Evolutionary conservation across 2,888 invertebrate genomes (phyloP).

Genomic region (Phragmatobia fuliginosa): DNA sequence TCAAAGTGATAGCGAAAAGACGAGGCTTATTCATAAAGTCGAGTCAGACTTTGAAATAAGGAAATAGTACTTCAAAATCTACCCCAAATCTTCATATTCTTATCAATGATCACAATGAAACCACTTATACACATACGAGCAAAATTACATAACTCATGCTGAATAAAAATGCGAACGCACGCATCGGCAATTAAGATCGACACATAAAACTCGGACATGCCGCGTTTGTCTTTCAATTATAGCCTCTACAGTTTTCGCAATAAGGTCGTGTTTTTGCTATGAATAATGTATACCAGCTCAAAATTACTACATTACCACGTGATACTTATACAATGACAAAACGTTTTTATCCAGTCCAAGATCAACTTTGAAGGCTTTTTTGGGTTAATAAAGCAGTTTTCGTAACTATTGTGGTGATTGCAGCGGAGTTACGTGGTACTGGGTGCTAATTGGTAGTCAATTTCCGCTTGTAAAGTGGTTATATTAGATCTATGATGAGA

Average conservation of each 20-base stretch:
- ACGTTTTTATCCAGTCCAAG: conserved; percentile 61
- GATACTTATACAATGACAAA: conserved; percentile 46
- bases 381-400: conserved; percentile 42
- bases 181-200: conserved; percentile 51
- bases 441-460: conserved; percentile 28
- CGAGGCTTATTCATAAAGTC: not conserved
- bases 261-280: conserved; percentile 27
- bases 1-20: not conserved
- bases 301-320: conserved; percentile 50
- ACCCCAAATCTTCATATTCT: conserved; percentile 18
- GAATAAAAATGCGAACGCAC: conserved; percentile 52
- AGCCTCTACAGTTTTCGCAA: conserved; percentile 34
- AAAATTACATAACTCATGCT: conserved; percentile 36
- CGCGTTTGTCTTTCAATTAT: conserved; percentile 29
- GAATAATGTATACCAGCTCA: conserved; percentile 52
- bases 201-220: conserved; percentile 35
- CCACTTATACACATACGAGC: conserved; percentile 17
- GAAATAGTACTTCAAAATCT: conserved; percentile 1
- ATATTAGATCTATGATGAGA: conserved; percentile 23
- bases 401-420: conserved; percentile 36
- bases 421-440: conserved; percentile 31
- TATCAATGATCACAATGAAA: conserved; percentile 30
- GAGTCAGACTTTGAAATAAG: not conserved
- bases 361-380: conserved; percentile 58
- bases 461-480: conserved; percentile 42